A percentile compares a stretch with the other conserved stretches of the same genome.
Evolutionary conservation across 2,113 vertebrate species (phyloP).

Genomic region (Megaceryle torquata): DNA sequence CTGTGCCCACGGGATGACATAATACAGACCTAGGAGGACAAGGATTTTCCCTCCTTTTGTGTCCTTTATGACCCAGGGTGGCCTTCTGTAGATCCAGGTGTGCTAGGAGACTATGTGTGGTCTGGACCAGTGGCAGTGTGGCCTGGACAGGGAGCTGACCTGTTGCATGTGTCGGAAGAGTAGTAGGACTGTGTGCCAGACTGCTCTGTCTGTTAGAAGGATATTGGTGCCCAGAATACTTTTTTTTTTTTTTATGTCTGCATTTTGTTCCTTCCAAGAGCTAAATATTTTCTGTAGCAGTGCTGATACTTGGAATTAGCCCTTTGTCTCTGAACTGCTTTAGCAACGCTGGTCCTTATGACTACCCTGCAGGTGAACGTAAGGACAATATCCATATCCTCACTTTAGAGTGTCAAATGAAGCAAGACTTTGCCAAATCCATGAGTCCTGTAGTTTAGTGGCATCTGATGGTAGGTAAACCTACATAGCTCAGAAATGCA

Average conservation of each 20-base stretch:
- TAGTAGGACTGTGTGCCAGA: not conserved
- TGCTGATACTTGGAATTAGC: not conserved
- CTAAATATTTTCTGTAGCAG: not conserved
- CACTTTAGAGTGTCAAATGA: not conserved
- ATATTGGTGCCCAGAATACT: not conserved
- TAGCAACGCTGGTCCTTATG: rapidly evolving
- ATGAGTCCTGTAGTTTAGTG: not conserved
- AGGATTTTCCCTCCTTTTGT: not conserved
- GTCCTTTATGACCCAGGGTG: not conserved
- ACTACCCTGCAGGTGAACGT: not conserved
- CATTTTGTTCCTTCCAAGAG: not conserved
- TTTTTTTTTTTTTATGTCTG: not conserved
- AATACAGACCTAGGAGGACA: not conserved
- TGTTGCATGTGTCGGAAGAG: not conserved
- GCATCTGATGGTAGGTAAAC: not conserved
- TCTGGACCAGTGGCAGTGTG: not conserved
- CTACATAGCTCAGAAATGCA: not conserved
- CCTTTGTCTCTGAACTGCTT: not conserved
- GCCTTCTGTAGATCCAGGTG: not conserved
- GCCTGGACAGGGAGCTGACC: not conserved
- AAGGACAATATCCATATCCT: not conserved
- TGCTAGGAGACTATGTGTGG: not conserved
- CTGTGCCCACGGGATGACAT: not conserved
- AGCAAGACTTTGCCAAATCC: not conserved
- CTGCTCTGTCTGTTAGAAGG: not conserved